Evolutionary conservation across 2,888 invertebrate genomes (phyloP).

Genomic region (Lithosia quadra): DNA sequence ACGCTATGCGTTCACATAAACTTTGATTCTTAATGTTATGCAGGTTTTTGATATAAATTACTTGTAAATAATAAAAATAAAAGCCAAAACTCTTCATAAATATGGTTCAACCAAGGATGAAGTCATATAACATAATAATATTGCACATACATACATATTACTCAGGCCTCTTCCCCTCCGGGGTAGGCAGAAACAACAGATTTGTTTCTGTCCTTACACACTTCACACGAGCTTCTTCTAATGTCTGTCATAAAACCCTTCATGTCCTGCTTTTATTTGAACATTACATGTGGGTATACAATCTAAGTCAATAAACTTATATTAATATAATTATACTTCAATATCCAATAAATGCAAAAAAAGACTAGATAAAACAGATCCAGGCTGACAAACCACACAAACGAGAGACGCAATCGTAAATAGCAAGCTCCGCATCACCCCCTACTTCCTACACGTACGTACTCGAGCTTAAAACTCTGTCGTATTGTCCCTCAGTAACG

Average conservation of each 20-base stretch:
- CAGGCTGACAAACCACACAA: too few relatives aligned
- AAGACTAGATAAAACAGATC: constrained; percentile 4
- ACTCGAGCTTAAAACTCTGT: constrained; percentile 31
- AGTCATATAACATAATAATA: too few relatives aligned
- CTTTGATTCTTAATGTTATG: neutral
- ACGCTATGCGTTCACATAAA: too few relatives aligned
- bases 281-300: neutral
- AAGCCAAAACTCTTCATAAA: neutral
- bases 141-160: too few relatives aligned
- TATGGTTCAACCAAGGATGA: neutral
- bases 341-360: constrained; percentile 4
- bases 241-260: too few relatives aligned
- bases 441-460: too few relatives aligned
- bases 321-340: neutral
- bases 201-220: too few relatives aligned
- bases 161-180: too few relatives aligned
- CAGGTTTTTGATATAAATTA: neutral
- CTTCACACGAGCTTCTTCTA: too few relatives aligned
- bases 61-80: neutral
- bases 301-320: neutral
- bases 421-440: constrained; percentile 1
- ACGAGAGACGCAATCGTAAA: neutral
- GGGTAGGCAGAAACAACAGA: too few relatives aligned
- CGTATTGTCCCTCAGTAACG: constrained; percentile 42
- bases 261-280: too few relatives aligned